Base-by-base conservation (phyloP, 2,113 vertebrate genomes). In the Pedionomus torquatus region DNA sequence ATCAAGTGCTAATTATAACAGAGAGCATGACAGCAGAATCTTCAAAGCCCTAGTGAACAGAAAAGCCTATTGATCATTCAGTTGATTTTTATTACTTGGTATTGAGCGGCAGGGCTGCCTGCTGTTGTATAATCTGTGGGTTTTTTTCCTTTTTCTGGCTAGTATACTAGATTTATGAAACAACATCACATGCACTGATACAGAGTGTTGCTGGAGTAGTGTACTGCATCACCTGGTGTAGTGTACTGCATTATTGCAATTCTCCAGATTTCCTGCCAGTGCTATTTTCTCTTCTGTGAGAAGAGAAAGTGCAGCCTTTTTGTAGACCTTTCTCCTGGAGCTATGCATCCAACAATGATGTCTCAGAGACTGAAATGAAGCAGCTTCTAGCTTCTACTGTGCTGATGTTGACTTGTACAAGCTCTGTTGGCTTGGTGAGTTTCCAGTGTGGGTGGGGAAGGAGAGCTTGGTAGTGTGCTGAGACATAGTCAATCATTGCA, bases 1-100 rank as follows among this genome's bases (percentile, higher is more conserved):
- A 97, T 98, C 96, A 96, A 94, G 83, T 95, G 75, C 90, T 97
- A 96, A 98, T 96, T 97, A 97, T 82, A 97, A 88, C 77, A 85
- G 87, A 97, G 91, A 96, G 76, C 48, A 80, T 90, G 89, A 91
- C 86, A 96, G 89, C 61, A 83, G 39, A 88, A 60, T 87, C 84
- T 97, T 97, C 82, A 97, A 92, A 97, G 82, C 83, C 71, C 60
- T 52, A 3, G 51, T 60, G 86, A 80, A 89, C 92, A 85, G 83
- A 90, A 91, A 93, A 94, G 46, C n/a, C 26, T 95, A 96, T 97
- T 96, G 97, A 98, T 97, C 89, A 96, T 66, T 39, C 77, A 93
- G 61, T 89, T 94, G 89, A 96, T 95, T 96, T 97, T 83, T 95
- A 96, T 96, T 83, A 89, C 79, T 93, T 79, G 61, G 10, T 89